phyloP scores from a whole-genome alignment of 1,140 invertebrate species.

The Solenopsis fugax region DNA sequence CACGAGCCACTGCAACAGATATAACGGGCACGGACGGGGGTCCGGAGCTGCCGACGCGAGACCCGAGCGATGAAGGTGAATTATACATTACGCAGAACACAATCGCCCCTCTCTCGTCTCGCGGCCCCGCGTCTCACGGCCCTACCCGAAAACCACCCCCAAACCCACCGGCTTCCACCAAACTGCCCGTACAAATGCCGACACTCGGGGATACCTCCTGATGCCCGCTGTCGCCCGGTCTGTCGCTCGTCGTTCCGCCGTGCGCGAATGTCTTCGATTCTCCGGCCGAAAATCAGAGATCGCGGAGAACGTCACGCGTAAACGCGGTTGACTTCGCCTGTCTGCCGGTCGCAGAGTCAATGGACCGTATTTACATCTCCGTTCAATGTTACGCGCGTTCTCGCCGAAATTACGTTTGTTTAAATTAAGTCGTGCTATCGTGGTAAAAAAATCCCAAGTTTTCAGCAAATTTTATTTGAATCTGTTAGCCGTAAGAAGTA shows the following conservation, averaged over 20 bases:
- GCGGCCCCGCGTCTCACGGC: slow-evolving; percentile 50
- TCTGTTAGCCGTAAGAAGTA: neutral
- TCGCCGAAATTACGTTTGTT: neutral
- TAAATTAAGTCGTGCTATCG: neutral
- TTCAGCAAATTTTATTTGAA: neutral
- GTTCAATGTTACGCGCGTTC: neutral
- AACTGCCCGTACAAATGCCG: slow-evolving; percentile 74
- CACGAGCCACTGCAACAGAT: slow-evolving; percentile 74
- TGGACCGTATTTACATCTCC: slow-evolving; percentile 6
- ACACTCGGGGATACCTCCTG: slow-evolving; percentile 67
- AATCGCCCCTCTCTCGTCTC: slow-evolving; percentile 77
- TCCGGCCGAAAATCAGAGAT: slow-evolving; percentile 47
- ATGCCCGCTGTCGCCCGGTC: slow-evolving; percentile 62
- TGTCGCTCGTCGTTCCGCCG: slow-evolving; percentile 63
- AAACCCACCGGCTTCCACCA: slow-evolving; percentile 67
- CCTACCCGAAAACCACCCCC: slow-evolving; percentile 75
- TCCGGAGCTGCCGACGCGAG: slow-evolving; percentile 79
- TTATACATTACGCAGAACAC: slow-evolving; percentile 85
- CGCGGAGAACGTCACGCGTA: neutral
- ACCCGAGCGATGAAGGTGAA: slow-evolving; percentile 82
- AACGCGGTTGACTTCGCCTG: neutral
- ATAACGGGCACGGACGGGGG: slow-evolving; percentile 75
- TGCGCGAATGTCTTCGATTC: slow-evolving; percentile 57
- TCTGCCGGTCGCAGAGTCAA: neutral
- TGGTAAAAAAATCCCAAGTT: neutral